These are phyloP conservation scores for Lichenostomus cassidix DNA, from an alignment of 2,113 vertebrate species.

Conservation along the genomic window DNA sequence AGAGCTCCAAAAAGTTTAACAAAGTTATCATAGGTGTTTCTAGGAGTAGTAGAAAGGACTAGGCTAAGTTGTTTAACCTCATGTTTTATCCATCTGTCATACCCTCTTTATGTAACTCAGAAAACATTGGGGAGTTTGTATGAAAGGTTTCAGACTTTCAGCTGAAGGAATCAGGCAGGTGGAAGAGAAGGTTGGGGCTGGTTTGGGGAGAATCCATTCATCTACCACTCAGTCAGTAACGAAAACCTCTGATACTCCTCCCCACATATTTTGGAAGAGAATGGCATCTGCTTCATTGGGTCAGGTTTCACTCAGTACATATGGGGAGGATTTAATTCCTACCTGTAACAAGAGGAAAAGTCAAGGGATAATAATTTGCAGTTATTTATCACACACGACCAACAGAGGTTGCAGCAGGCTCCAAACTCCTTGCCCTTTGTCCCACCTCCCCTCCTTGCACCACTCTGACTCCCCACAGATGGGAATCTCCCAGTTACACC, in stretches of 20 bases:
- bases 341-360: neutral
- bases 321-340: slow-evolving; percentile 4
- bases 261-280: neutral
- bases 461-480: neutral
- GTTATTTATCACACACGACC: neutral
- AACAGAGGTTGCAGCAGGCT: neutral
- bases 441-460: neutral
- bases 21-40: neutral
- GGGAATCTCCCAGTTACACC: neutral
- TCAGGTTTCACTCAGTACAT: neutral
- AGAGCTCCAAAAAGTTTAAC: neutral
- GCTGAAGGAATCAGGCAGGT: neutral
- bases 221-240: neutral
- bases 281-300: neutral
- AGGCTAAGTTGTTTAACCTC: neutral
- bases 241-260: neutral
- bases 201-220: neutral
- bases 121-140: neutral
- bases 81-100: neutral
- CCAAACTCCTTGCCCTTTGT: neutral
- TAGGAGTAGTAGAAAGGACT: neutral
- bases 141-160: neutral
- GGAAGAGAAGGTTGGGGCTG: neutral
- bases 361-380: neutral
- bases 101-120: neutral